phyloP scores from a whole-genome alignment of 2,888 invertebrate species.

The Nomada flava region DNA sequence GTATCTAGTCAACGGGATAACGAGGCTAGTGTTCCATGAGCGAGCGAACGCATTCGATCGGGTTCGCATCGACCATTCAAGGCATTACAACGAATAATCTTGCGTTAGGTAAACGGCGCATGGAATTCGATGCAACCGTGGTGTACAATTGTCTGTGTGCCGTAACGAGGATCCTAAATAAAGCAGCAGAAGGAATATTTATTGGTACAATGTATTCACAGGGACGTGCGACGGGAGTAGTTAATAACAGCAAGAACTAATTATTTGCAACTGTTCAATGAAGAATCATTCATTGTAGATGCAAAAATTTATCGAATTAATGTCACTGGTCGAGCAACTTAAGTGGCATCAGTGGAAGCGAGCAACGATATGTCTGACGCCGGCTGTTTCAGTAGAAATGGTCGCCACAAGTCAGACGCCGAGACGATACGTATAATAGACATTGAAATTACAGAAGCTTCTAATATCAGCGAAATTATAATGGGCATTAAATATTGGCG shows the following conservation, averaged over 20 bases:
- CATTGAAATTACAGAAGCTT: neutral
- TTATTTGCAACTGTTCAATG: neutral
- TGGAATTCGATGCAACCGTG: conserved; percentile 25
- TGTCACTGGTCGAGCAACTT: neutral
- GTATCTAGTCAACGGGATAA: conserved; percentile 45
- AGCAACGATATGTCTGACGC: neutral
- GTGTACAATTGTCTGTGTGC: conserved; percentile 8
- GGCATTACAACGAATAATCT: conserved; percentile 18
- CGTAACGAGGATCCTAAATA: neutral
- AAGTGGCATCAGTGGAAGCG: neutral
- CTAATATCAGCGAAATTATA: neutral
- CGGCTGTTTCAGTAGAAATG: neutral
- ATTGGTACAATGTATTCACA: no score
- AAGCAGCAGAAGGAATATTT: neutral
- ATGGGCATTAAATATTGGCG: neutral
- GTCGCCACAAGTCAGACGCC: neutral
- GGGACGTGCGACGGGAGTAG: neutral
- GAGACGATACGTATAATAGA: neutral
- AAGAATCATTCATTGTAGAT: neutral
- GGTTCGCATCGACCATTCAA: conserved; percentile 23
- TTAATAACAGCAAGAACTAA: neutral
- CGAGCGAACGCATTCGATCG: conserved; percentile 26
- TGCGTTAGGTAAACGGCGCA: conserved; percentile 14
- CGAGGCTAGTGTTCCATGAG: conserved; percentile 39
- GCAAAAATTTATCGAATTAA: neutral